Evolutionary conservation across 2,797 vertebrate genomes (phyloP).

Genomic region (Cygnus olor): DNA sequence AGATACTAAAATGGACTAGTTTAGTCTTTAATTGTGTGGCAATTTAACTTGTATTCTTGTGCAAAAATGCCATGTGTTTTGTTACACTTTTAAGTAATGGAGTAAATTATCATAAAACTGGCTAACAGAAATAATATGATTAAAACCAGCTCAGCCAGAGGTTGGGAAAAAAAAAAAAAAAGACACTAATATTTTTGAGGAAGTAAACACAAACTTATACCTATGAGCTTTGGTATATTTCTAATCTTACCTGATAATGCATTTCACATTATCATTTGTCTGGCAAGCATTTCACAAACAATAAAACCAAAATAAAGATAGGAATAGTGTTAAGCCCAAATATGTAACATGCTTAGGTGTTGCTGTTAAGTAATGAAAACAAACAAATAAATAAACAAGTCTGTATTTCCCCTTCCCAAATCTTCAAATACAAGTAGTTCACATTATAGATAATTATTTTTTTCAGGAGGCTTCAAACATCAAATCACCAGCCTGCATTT

Average conservation of each 20-base stretch:
- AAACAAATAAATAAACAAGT: not conserved
- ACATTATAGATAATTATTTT: not conserved
- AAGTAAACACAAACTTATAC: not conserved
- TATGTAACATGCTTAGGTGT: not conserved
- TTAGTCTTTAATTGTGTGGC: not conserved
- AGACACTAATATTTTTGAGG: not conserved
- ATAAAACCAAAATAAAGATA: not conserved
- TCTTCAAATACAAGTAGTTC: not conserved
- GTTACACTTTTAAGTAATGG: not conserved
- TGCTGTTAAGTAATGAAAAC: not conserved
- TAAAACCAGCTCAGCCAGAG: not conserved
- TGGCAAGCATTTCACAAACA: not conserved
- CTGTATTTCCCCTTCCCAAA: not conserved
- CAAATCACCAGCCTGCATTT: not conserved
- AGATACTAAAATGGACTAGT: not conserved
- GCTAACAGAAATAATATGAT: constrained; percentile 19
- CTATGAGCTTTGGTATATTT: not conserved
- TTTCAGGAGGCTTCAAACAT: not conserved
- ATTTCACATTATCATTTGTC: not conserved
- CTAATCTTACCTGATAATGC: not conserved
- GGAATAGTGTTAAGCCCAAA: not conserved
- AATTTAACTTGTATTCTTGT: not conserved
- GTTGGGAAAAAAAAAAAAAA: not conserved
- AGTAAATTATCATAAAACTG: not conserved
- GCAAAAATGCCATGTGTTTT: not conserved